phyloP scores from a whole-genome alignment of 2,797 vertebrate species.

The Neosalanx taihuensis region DNA sequence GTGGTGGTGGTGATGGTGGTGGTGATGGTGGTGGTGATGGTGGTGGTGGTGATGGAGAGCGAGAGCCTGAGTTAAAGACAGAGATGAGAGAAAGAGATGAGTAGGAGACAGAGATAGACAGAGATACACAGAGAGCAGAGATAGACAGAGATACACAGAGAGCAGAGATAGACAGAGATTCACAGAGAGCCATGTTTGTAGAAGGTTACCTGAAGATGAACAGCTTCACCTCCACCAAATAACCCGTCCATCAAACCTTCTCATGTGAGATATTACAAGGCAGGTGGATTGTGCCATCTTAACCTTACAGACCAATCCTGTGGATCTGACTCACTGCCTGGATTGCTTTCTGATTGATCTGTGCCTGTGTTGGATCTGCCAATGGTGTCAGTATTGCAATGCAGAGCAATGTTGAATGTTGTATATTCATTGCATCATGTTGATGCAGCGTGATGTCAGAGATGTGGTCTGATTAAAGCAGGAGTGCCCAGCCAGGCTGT shows the following conservation, averaged over 20 bases:
- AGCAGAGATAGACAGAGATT: background rate
- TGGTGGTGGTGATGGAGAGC: background rate
- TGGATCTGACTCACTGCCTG: background rate
- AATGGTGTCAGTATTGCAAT: constrained; percentile 11
- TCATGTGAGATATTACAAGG: too few species aligned
- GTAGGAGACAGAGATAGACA: constrained; percentile 5
- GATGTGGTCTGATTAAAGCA: background rate
- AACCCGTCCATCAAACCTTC: background rate
- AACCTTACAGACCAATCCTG: background rate
- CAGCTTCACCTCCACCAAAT: background rate
- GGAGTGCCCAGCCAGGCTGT: background rate
- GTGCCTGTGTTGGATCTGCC: constrained; percentile 9
- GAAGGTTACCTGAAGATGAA: background rate
- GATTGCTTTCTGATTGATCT: constrained; percentile 14
- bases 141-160: background rate
- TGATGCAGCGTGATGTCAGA: constrained; percentile 10
- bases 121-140: too few species aligned
- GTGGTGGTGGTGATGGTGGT: background rate
- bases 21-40: background rate
- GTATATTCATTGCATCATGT: constrained; percentile 20
- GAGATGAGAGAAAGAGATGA: background rate
- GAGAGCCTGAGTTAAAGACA: constrained; percentile 3
- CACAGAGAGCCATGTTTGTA: background rate
- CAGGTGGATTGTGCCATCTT: too few species aligned
- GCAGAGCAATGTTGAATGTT: constrained; percentile 21